Evolutionary conservation across 2,113 vertebrate genomes (phyloP), one percentile per base, ranked within the genome.

Genomic region (Papio anubis): DNA sequence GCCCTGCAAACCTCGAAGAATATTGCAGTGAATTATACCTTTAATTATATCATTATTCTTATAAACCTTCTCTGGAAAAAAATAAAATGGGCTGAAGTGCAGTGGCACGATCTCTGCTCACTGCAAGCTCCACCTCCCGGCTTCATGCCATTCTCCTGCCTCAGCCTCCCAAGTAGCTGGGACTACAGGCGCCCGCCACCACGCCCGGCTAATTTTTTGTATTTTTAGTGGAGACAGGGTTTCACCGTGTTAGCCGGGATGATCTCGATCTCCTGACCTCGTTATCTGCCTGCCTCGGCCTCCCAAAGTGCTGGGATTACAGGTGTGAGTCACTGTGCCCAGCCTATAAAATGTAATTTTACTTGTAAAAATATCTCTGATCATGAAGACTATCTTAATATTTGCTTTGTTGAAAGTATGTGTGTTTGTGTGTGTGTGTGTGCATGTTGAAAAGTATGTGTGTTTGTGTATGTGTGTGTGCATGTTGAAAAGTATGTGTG

Each of bases 11-110:
- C 18, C 45, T 94, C 55, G 83, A 96, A 96, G 88, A 90, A 64
- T 43, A 45, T 61, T 93, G 90, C 78, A 90, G 81, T 94, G 96
- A 97, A 97, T 97, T 92, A 96, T 94, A 93, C n/a, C 84, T 45
- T 82, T 68, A 82, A 93, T 96, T 97, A 70, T 59, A 10, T 79
- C 89, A 94, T 96, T 95, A 73, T 96, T 57, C 50, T 90, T 61
- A 48, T 52, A 88, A 79, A 82, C 76, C 57, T 92, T 79, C 50
- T 94, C 87, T 73, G 96, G 87, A 76, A 38, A 97, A 64, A 95
- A 80, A 92, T 17, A 89, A 80, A 85, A 79, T 3, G 6, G 18
- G 40, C 21, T 76, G 17, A 30, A 30, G 13, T 50, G 48, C 3
- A 50, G 48, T 4, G 48, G 48, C 3, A 4, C 0, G 48, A 50